Evolutionary conservation across 2,888 invertebrate genomes (phyloP), one percentile per base, ranked within the genome.

Genomic region (Drosophila mulleri): DNA sequence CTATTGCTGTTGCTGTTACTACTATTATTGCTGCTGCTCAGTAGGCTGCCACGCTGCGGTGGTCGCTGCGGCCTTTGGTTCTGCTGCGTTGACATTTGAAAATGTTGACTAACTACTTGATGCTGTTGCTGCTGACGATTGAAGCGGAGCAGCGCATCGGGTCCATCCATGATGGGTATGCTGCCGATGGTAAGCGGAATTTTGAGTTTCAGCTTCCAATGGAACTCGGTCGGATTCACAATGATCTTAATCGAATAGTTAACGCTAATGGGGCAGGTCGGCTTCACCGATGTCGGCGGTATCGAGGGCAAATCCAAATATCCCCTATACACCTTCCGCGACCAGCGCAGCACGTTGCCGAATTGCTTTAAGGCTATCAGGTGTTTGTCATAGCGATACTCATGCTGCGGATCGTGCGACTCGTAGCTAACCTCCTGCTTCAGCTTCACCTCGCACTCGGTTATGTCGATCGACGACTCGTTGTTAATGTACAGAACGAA

Each of bases 201-300:
- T 90, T 94, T 95, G 29, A 94, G 94, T 67, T 94, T 94, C 87
- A 96, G 91, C 91, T 96, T 96, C 88, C 94, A 93, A 82, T 96
- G 95, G 89, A 94, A 94, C 37, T 95, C 95, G 9, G 95, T 94
- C 79, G 92, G 93, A 70, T 91, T 92, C 16, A 92, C 89, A 52
- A 90, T 93, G 90, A 96, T 95, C 93, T 95, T 95, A 42, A 96
- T 92, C 82, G 95, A 94, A 92, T 96, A 96, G 88, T 95, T 95
- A 82, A 96, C 93, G 91, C 95, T 95, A 82, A 96, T 96, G 56
- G 96, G 94, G 74, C 94, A 94, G 84, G 96, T 96, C 83, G 95
- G 95, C 67, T 95, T 94, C 32, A 96, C 94, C 92, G 96, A 96
- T 16, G 96, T 96, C 0, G 96, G 96, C 39, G 96, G 96, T 89